Evolutionary conservation across 2,888 invertebrate genomes (phyloP).

Genomic region (Mactromeris polynyma): DNA sequence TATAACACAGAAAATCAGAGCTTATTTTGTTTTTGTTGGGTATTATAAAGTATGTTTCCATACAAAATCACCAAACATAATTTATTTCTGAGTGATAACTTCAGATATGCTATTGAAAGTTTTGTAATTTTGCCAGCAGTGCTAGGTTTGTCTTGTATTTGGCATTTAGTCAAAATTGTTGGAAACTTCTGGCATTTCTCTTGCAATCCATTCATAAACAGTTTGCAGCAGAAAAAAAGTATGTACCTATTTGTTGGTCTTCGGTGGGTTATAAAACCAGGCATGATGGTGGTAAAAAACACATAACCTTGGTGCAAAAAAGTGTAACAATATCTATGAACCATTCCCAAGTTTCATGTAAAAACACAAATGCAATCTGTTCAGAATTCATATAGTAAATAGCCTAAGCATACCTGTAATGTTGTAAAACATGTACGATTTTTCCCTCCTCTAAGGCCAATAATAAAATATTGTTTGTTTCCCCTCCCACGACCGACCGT

Average conservation of each 20-base stretch:
- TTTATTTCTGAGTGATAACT: background rate
- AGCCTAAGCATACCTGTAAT: no score
- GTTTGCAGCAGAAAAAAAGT: background rate
- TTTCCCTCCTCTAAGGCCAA: no score
- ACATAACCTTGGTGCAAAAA: no score
- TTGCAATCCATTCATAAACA: slow-evolving; percentile 15
- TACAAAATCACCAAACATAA: background rate
- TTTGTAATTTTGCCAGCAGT: slow-evolving; percentile 12
- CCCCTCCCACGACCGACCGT: no score
- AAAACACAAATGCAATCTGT: no score
- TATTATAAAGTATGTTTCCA: background rate
- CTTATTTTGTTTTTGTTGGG: background rate
- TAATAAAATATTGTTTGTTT: no score
- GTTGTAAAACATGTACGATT: no score
- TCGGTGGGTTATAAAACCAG: background rate
- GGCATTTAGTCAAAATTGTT: slow-evolving; percentile 3
- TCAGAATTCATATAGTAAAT: no score
- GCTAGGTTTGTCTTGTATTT: background rate
- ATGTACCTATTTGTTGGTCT: background rate
- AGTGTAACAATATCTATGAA: no score
- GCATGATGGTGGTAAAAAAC: no score
- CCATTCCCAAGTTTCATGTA: no score
- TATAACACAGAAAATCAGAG: background rate
- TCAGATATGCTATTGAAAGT: slow-evolving; percentile 10
- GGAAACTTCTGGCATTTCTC: background rate